Percentiles rank a stretch among this genome's conserved stretches.
phyloP scores from a whole-genome alignment of 2,888 invertebrate genomes.

The Drosophila borealis region DNA sequence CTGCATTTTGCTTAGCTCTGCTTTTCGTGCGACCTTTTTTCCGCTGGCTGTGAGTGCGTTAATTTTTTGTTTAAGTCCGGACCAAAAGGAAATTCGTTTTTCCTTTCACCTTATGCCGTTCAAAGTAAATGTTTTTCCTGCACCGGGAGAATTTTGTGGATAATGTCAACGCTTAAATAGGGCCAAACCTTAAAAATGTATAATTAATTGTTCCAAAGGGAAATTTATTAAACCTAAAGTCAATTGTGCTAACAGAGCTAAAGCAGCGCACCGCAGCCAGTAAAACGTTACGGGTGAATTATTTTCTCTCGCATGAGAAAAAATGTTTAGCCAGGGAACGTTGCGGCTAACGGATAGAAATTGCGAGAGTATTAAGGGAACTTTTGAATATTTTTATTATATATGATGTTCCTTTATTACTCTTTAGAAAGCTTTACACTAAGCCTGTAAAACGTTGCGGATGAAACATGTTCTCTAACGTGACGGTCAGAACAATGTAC shows the following conservation, averaged over 20 bases:
- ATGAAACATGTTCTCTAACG: not conserved
- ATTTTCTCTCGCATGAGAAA: no score
- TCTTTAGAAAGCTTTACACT: no score
- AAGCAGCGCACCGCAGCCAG: not conserved
- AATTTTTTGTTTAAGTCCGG: conserved; percentile 44
- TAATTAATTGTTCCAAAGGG: not conserved
- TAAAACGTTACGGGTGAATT: not conserved
- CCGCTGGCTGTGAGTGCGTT: conserved; percentile 36
- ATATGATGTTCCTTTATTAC: no score
- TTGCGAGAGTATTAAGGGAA: no score
- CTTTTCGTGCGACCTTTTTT: conserved; percentile 19
- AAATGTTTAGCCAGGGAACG: no score
- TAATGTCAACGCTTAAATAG: conserved; percentile 4
- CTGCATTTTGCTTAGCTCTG: conserved; percentile 36
- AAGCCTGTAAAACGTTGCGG: not conserved
- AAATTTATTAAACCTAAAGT: not conserved
- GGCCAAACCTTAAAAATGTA: not conserved
- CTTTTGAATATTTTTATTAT: no score
- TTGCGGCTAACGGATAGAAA: no score
- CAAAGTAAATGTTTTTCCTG: conserved; percentile 15
- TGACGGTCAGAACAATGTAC: no score
- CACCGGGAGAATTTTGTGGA: conserved; percentile 4
- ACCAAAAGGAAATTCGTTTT: conserved; percentile 26
- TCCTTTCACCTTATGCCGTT: conserved; percentile 7
- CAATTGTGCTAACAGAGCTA: not conserved